Conservation (phyloP, 2,888 invertebrate genomes). For the Incurvaria masculella region DNA sequence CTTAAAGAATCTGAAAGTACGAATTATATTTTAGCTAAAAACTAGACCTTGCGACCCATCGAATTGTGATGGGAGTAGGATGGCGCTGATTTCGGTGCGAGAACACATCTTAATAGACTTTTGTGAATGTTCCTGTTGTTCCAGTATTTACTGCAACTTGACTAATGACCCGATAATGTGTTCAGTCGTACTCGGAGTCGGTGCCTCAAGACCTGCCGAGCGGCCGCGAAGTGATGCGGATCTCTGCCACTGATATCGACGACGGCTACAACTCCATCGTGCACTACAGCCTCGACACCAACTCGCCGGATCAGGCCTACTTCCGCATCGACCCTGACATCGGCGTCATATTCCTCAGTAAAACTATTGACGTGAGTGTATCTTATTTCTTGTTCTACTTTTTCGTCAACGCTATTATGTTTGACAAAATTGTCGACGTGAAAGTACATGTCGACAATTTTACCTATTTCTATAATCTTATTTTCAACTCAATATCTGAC, state of each 20-base stretch:
- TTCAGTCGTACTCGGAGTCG: conserved; percentile 62
- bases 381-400: too few species aligned
- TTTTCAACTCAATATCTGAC: too few species aligned
- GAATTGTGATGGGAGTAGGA: neutral
- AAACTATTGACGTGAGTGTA: conserved; percentile 62
- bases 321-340: conserved; percentile 80
- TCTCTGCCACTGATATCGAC: conserved; percentile 91
- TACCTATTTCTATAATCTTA: too few species aligned
- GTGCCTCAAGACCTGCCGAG: conserved; percentile 77
- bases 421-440: too few species aligned
- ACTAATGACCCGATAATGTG: conserved; percentile 6
- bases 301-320: conserved; percentile 57
- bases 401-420: too few species aligned
- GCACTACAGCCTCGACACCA: conserved; percentile 60
- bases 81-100: neutral
- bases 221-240: conserved; percentile 77
- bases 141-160: too few species aligned
- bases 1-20: too few species aligned
- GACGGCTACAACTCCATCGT: conserved; percentile 88
- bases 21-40: too few species aligned
- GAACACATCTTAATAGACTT: neutral
- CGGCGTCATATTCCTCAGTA: conserved; percentile 77
- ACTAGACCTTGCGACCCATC: too few species aligned
- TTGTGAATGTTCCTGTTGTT: neutral
- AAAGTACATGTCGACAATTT: too few species aligned